phyloP scores from a whole-genome alignment of 2,113 vertebrate species.

The Embiotoca jacksoni region DNA sequence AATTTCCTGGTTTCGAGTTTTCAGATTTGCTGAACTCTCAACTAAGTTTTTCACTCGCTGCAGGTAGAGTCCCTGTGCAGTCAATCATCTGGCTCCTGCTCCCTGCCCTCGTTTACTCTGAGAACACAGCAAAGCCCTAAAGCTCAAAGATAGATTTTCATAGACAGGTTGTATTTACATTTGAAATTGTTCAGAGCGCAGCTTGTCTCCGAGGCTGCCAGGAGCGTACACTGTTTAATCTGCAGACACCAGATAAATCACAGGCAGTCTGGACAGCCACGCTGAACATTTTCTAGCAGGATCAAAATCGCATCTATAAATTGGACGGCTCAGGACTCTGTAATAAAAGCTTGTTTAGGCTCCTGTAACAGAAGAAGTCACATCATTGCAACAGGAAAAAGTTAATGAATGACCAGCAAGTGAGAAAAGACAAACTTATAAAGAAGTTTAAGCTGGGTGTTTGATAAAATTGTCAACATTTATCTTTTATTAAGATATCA shows the following conservation, averaged over 20 bases:
- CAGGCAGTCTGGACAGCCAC: conserved; percentile 46
- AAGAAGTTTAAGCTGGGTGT: neutral
- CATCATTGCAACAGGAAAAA: conserved; percentile 4
- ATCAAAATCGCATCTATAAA: conserved; percentile 67
- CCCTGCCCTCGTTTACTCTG: conserved; percentile 48
- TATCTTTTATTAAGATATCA: neutral
- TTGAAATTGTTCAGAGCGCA: conserved; percentile 63
- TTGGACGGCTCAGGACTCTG: neutral
- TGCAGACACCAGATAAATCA: conserved; percentile 71
- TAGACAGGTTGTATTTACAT: conserved; percentile 74
- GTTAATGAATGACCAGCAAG: conserved; percentile 7
- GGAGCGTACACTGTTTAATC: conserved; percentile 69
- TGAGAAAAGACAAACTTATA: neutral
- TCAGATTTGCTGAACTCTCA: conserved; percentile 21
- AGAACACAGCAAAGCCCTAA: conserved; percentile 42
- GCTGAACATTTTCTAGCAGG: conserved; percentile 61
- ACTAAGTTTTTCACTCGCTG: conserved; percentile 13
- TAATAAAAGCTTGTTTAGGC: conserved; percentile 43
- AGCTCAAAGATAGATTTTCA: conserved; percentile 63
- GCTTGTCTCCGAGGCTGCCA: conserved; percentile 56
- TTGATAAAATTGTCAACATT: neutral
- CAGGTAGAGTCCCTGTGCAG: conserved; percentile 43
- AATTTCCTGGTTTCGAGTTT: conserved; percentile 12
- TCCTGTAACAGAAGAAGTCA: conserved; percentile 18
- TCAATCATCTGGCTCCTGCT: conserved; percentile 41